Evolutionary conservation across 2,888 invertebrate genomes (phyloP), one percentile per base, ranked within the genome.

Genomic region (Mimachlamys varia): DNA sequence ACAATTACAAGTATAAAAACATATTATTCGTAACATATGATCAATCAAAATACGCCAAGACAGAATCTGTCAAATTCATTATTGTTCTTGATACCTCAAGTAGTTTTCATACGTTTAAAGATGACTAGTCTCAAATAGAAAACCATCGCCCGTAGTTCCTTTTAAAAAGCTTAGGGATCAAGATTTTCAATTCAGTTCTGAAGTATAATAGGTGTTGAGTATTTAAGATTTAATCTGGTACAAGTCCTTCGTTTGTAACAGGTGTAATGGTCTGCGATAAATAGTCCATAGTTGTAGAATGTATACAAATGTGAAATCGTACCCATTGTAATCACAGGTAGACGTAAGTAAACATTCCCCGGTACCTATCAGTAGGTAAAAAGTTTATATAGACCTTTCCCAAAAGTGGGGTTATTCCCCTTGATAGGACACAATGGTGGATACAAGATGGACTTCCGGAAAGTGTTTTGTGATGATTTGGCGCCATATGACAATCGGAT

Each of bases 191-290:
- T 58, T 58, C 58, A 76, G 33, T 76, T 76, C 76, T 76, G 12
- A 13, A 76, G 10, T 33, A 76, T 76, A 76, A 76, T 76, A 76
- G 76, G 76, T 76, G 76, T 33, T 76, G 76, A 76, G 76, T 76
- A 33, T 76, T 76, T 76, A 33, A 76, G 76, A 76, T 76, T 76
- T 22, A 33, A 76, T 76, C 76, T 76, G 0, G 27, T 7, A 76
- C n/a, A 76, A 33, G 76, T 76, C 12, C 76, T 76, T 76, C 33
- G 76, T 12, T 76, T 76, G 33, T 76, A 33, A 76, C 76, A 33
- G 33, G 33, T 76, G 33, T 27, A 7, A 27, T 76, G 27, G 27
- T 76, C 76, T 76, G 27, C 76, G 27, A 5, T 33, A 33, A 76
- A 76, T 76, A 1, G 33, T 13, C 76, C 76, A 76, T 76, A 76